Evolutionary conservation across 1,140 invertebrate species (phyloP).

Genomic region (Sminthurinus signatus): DNA sequence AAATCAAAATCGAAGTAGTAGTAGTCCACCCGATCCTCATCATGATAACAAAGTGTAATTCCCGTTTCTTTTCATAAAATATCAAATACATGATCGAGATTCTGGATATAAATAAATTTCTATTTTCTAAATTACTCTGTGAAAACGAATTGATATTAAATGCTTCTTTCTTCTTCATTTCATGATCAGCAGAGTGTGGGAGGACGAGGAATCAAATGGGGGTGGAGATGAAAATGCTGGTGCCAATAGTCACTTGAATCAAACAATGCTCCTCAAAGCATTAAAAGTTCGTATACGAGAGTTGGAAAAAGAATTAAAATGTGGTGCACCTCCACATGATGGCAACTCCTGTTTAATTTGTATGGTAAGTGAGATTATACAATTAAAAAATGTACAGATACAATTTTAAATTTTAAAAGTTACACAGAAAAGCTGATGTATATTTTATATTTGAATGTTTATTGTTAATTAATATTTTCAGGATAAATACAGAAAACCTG

Average conservation of each 20-base stretch:
- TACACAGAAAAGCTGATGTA: neutral
- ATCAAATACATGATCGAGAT: too few species aligned
- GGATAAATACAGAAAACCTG: constrained; percentile 73
- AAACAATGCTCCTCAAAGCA: neutral
- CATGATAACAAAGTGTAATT: constrained; percentile 16
- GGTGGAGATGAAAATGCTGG: constrained; percentile 9
- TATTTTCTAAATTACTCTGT: too few species aligned
- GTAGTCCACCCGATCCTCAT: neutral
- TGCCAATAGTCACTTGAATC: neutral
- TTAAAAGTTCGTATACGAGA: constrained; percentile 59
- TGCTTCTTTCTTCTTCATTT: too few species aligned
- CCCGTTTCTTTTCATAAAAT: too few species aligned
- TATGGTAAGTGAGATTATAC: constrained; percentile 58
- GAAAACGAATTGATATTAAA: too few species aligned
- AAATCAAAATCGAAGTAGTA: too few species aligned
- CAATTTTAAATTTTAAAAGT: neutral
- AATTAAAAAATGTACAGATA: neutral
- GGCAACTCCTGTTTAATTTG: constrained; percentile 78
- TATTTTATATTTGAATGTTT: neutral
- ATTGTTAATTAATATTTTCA: constrained; percentile 44
- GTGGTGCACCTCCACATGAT: constrained; percentile 47
- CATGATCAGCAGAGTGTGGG: constrained; percentile 17
- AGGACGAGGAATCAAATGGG: constrained; percentile 16
- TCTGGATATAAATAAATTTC: too few species aligned
- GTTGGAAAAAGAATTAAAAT: constrained; percentile 52